phyloP scores from a whole-genome alignment of 2,113 vertebrate genomes.

The Bubo bubo region DNA sequence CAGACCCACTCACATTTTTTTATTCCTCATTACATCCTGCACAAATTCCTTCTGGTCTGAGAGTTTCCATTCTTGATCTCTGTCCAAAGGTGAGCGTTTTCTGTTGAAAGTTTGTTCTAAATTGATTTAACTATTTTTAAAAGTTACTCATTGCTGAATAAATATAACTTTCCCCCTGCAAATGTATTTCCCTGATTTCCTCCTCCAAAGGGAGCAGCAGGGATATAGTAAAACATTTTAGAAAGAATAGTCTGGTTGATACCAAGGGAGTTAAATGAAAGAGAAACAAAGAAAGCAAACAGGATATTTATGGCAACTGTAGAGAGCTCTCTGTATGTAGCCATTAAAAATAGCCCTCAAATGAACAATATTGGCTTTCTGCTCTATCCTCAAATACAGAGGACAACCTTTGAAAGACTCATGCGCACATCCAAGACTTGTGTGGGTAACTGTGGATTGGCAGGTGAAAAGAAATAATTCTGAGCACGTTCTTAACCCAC shows the following conservation, averaged over 20 bases:
- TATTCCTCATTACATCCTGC: slow-evolving; percentile 37
- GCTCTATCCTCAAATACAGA: background rate
- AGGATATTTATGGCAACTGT: slow-evolving; percentile 56
- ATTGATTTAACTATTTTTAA: slow-evolving; percentile 60
- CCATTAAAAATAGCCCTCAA: slow-evolving; percentile 45
- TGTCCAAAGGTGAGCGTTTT: slow-evolving; percentile 13
- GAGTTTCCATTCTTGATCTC: slow-evolving; percentile 62
- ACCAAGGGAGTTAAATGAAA: slow-evolving; percentile 41
- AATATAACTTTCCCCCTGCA: slow-evolving; percentile 23
- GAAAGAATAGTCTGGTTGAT: slow-evolving; percentile 29
- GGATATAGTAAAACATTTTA: slow-evolving; percentile 2
- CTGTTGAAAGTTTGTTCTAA: slow-evolving; percentile 25
- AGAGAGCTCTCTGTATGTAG: background rate
- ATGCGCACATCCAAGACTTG: background rate
- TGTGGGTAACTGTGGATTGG: background rate
- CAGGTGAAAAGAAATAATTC: slow-evolving; percentile 45
- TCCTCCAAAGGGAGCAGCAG: background rate
- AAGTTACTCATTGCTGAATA: slow-evolving; percentile 26
- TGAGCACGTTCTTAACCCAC: background rate
- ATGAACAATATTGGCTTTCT: slow-evolving; percentile 50
- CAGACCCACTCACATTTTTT: background rate
- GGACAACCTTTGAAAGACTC: background rate
- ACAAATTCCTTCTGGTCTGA: slow-evolving; percentile 55
- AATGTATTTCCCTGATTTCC: slow-evolving; percentile 2
- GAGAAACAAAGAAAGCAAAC: slow-evolving; percentile 56